Base-by-base conservation (phyloP, 1,140 invertebrate species). In the Cotesia vestalis region DNA sequence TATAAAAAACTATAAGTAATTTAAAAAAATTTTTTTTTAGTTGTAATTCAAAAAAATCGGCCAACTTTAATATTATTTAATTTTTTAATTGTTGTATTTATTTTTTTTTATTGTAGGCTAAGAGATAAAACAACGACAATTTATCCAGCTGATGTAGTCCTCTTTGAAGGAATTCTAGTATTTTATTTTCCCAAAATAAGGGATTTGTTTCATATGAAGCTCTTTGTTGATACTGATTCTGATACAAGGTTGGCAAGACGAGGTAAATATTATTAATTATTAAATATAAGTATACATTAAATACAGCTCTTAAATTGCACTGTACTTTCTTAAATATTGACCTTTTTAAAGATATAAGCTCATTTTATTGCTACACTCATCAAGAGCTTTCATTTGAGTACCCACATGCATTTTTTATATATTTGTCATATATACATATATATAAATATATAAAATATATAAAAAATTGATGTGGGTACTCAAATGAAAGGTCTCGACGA, bases 201-300 rank as follows among this genome's bases (percentile, higher is more conserved):
- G 69, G 94, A 98, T 66, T 88, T 99, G 27, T 99, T 99, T 87
- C 95, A 99, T 83, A 98, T 99, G 96, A 99, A 99, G 86, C 88
- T 99, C 6, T 99, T 99, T 89, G 98, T 99, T 27, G 98, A 99
- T 81, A 99, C 97, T 0, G 98, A 99, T 88, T 97, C 98, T 0
- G 98, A 99, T 83, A 99, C 97, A 0, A 90, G 98, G 78, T 88
- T 99, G 14, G 95, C 97, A 2, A 90, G 98, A 79, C 90, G 98
- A 93, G 96, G 96, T 98, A 80, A 57, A 71, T 69, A 72, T 72
- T 76, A 6, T 71, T 72, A 59, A 69, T 60, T 73, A 14, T 57
- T 78, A 38, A 73, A 34, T 71, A 62, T 70, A n/a, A 59, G 36
- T 59, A 20, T 20, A 20, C 20, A 20, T 20, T 20, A 20, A 20